phyloP scores from a whole-genome alignment of 2,888 invertebrate genomes.

The Pedicia rivosa region DNA sequence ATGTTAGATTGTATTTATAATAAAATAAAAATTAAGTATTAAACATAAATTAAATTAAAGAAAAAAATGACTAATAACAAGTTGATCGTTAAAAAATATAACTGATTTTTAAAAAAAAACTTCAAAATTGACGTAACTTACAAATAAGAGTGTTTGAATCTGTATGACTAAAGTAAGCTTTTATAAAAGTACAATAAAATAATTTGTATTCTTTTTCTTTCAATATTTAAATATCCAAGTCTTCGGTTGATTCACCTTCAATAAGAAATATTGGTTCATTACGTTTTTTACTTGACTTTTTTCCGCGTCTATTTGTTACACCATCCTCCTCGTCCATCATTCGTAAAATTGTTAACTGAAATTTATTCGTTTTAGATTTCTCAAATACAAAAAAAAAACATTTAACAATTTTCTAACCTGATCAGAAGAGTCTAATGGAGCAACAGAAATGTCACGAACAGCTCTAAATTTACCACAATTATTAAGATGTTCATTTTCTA shows the following conservation, averaged over 20 bases:
- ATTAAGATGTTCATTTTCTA: slow-evolving; percentile 80
- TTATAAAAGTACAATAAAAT: no score
- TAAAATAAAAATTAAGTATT: no score
- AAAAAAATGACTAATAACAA: no score
- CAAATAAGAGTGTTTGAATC: no score
- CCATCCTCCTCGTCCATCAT: slow-evolving; percentile 32
- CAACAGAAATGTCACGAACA: slow-evolving; percentile 69
- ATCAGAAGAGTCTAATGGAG: slow-evolving; percentile 59
- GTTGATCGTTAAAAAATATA: no score
- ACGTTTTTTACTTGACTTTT: slow-evolving; percentile 21
- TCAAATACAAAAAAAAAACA: neutral
- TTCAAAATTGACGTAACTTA: no score
- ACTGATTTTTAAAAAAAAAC: no score
- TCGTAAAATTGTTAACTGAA: slow-evolving; percentile 33
- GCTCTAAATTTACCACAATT: slow-evolving; percentile 82
- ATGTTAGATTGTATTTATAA: no score
- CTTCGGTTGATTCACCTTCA: slow-evolving; percentile 27
- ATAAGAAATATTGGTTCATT: slow-evolving; percentile 22
- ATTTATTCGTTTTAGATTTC: neutral
- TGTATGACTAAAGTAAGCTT: no score
- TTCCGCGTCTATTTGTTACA: slow-evolving; percentile 24
- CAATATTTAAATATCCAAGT: slow-evolving; percentile 16
- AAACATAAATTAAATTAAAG: no score
- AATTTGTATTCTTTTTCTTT: neutral
- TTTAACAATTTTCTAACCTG: slow-evolving; percentile 29